Base-by-base conservation (phyloP, 2,797 vertebrate species). In the Tapirus indicus region DNA sequence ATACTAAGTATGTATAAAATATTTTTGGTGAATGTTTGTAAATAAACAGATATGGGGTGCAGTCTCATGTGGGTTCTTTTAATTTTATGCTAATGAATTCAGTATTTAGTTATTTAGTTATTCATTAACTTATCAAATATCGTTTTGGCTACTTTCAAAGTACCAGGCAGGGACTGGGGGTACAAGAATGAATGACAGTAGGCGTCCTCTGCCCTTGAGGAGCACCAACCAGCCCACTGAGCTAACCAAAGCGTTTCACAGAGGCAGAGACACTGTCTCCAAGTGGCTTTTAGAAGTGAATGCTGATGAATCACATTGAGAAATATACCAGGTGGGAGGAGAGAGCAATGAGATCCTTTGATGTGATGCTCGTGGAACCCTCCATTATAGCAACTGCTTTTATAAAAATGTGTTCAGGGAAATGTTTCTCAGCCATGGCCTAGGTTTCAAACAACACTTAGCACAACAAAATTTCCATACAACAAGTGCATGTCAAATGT, bases 21-120 rank as follows among this genome's bases (percentile, higher is more conserved):
- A 96, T 83, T 95, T 94, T 96, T 56, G 35, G 94, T 60, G 41
- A 94, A 44, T 96, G 58, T 96, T 98, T 97, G 92, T 96, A 97
- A 97, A 92, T 95, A 97, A 97, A 95, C 44, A 86, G 77, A 95
- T 90, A 95, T 88, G 38, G 16, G 80, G 41, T 29, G 4, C 13
- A 95, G 88, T 68, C 77, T 92, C 94, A 44, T 86, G 84, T 94
- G 68, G 29, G 1, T 78, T 89, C 92, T 90, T 86, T 71, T 88
- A 79, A 96, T 69, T 95, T 93, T 49, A 96, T 94, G 92, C 38
- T 94, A 97, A 95, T 96, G 91, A 93, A 75, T 88, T 97, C 72
- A 88, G 66, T 35, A 89, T 74, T 91, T 82, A 88, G 32, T 89
- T 72, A 78, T 78, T 94, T 92, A 86, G 62, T 62, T 95, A 87